Base-by-base conservation (phyloP, 2,888 invertebrate genomes). In the Argyresthia albistria region DNA sequence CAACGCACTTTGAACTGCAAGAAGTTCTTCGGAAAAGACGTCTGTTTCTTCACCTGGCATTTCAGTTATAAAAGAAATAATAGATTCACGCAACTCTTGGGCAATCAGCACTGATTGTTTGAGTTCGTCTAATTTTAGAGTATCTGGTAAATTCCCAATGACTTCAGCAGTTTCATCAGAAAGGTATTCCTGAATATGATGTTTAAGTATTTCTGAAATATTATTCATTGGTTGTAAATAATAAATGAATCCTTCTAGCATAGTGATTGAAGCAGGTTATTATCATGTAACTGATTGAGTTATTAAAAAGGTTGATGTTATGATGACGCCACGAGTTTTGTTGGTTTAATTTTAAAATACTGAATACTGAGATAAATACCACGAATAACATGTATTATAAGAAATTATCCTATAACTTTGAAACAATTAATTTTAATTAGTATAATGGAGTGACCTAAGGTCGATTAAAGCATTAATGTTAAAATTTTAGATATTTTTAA, bases 141-240 rank as follows among this genome's bases (percentile, higher is more conserved):
- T 14, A 43, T 58, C 45, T 6, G 64, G 60, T 35, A 76, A 47
- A 53, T 70, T 57, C 4, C 59, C 58, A 1, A 75, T 57, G 1
- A 59, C 53, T 57, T 68, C 61, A 14, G 59, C 55, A 37, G 65
- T 55, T 50, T 73, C 66, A 10, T 64, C 60, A 42, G 68, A 65
- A 51, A 73, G 56, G 55, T 67, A 74, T 50, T 74, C 64, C 53
- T 72, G 61, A 45, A 77, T 68, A 56, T 67, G 63, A 43, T 65
- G 58, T 45, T 68, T 58, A n/a, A 78, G 56, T 42, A 53, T 52
- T 36, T 55, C 60, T 62, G 58, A 51, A 60, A 57, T 51, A 48
- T 11, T 39, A 3, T n/a, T 10, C 11, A 11, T 39, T 39, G 1
- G 39, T 39, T 4, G n/a, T 39, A 45, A 25, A 25, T 25, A 4